A percentile compares a stretch with the other conserved stretches of the same genome.
phyloP scores from a whole-genome alignment of 2,888 invertebrate genomes.

The Dryomyza anilis region DNA sequence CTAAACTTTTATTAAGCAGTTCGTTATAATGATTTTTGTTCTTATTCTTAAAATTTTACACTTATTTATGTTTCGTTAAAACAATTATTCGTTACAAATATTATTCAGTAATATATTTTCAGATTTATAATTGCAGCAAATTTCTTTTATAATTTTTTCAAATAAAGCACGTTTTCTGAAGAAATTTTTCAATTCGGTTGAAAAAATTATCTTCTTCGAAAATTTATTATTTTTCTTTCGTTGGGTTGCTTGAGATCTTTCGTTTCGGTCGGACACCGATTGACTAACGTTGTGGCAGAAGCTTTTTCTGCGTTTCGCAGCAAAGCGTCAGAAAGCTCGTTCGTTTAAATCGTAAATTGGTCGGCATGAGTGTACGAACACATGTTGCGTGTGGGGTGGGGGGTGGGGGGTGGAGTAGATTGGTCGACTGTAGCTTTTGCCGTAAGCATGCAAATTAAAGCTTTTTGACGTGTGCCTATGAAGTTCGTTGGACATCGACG shows the following conservation, averaged over 20 bases:
- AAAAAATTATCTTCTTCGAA: slow-evolving; percentile 20
- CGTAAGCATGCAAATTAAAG: no score
- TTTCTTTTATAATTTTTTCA: slow-evolving; percentile 20
- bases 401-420: no score
- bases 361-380: no score
- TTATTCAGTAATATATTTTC: neutral
- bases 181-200: neutral
- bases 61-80: slow-evolving; percentile 8
- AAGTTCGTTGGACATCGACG: neutral
- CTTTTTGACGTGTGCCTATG: no score
- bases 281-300: slow-evolving; percentile 53
- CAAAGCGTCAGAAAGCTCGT: no score
- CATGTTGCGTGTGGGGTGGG: no score
- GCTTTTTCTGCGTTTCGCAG: slow-evolving; percentile 37
- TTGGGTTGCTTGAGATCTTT: slow-evolving; percentile 53
- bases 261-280: slow-evolving; percentile 63
- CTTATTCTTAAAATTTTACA: slow-evolving; percentile 28
- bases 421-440: neutral
- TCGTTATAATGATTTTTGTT: slow-evolving; percentile 16
- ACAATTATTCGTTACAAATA: slow-evolving; percentile 3
- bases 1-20: slow-evolving; percentile 27
- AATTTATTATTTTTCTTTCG: slow-evolving; percentile 32
- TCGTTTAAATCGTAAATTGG: no score
- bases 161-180: slow-evolving; percentile 15
- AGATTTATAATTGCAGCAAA: neutral